Evolutionary conservation across 1,140 invertebrate species (phyloP), one percentile per base, ranked within the genome.

Genomic region (Neuroterus valhalla): DNA sequence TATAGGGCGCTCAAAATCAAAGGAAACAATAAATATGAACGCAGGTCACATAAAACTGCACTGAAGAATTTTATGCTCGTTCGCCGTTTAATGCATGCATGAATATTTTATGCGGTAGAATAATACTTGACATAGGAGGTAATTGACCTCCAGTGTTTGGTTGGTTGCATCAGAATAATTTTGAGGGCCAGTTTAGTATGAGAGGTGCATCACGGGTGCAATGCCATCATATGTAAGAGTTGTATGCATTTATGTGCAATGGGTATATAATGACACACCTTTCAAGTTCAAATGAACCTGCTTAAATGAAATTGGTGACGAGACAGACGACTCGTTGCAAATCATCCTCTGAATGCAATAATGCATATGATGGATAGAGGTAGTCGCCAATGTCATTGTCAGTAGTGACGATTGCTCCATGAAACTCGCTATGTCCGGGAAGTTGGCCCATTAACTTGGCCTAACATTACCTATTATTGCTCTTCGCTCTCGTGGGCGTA

Each of bases 311-410:
- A 62, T 62, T 62, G 55, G 55, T 12, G 55, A 15, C 55, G 55
- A 62, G 55, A 62, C 55, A 38, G 11, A 62, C 55, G 12, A 23
- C 12, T 31, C 23, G 21, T 62, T 15, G 21, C 23, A 62, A 62
- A 62, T 62, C 31, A 26, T 23, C 14, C 55, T 31, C 31, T 62
- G n/a, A 62, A 62, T 62, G 21, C 50, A 55, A 21, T 19, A 55
- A 23, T 23, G n/a, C 8, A 26, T 62, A 26, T 62, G n/a, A 23
- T n/a, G 31, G 55, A 15, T 17, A 31, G 46, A 48, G 46, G 55
- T 62, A 38, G 52, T 62, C 31, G 55, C 31, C 55, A 62, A 62
- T 62, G 55, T 62, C 55, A 62, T 62, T 62, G 55, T 62, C 55
- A 62, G 21, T 62, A 26, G 55, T 62, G 55, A 62, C 26, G 55